Evolutionary conservation across 35 echinoderm and acorn worm species (phyloP), one percentile per base, ranked within the genome.

Genomic region (Stichopus chloronotus): DNA sequence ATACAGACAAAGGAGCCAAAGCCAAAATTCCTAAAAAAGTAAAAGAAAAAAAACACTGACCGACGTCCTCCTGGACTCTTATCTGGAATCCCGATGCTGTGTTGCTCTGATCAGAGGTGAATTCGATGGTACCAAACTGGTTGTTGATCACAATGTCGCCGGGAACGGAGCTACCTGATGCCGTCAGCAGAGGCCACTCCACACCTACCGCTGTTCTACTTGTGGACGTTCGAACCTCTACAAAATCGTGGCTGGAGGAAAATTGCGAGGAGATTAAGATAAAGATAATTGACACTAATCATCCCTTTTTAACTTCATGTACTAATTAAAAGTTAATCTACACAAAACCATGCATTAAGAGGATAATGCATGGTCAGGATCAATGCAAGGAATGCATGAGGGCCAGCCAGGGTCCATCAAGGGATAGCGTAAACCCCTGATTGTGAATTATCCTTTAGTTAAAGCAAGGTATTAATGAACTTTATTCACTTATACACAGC

Each of bases 101-200:
- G 9, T 5, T 58, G 25, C 93, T 90, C 10, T 84, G 55, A 59
- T 98, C 97, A 19, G 97, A 94, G 5, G 87, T 95, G 88, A 98
- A 98, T 20, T 30, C 43, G 10, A 98, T 87, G 93, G 93, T 95
- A 6, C 89, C 97, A 52, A 60, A 71, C 53, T 84, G 43, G 13
- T 88, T 72, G 22, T 93, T 91, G 53, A 96, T 61, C 9, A 98
- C 92, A 6, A 96, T 55, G 9, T 92, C 19, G 68, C 79, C 79
- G 5, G 97, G 97, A 53, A 87, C 30, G 3, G 17, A 57, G 30
- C 79, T 72, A 0, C 97, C 97, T 25, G 95, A 94, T 20, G 89
- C 77, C 14, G 11, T 78, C 30, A 91, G 14, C 25, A 91, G 71
- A 7, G 68, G 71, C 89, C 68, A 76, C 13, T 76, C 53, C 5